Percentiles rank a stretch among this genome's conserved stretches.
Conservation (phyloP, 2,113 vertebrate species). For the Paradoxurus hermaphroditus region DNA sequence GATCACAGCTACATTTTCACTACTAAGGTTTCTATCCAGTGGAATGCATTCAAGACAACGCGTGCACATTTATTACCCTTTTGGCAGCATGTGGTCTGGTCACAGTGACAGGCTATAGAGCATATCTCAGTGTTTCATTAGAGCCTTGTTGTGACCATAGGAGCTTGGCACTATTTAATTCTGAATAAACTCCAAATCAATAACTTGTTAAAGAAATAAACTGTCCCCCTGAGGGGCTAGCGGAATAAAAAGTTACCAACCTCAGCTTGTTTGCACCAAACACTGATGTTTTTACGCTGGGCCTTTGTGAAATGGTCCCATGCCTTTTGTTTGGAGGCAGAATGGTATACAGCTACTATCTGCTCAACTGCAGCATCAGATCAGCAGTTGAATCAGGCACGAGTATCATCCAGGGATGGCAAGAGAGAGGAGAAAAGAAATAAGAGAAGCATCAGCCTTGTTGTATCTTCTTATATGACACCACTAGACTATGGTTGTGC, state of each 20-base stretch:
- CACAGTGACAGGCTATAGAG: conserved; percentile 46
- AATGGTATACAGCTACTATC: conserved; percentile 99
- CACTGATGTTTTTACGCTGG: conserved; percentile 99
- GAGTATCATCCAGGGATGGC: conserved; percentile 88
- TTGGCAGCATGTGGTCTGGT: conserved; percentile 56
- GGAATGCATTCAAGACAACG: conserved; percentile 26
- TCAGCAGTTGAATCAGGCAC: conserved; percentile 84
- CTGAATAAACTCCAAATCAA: conserved; percentile 77
- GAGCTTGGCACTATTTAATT: conserved; percentile 70
- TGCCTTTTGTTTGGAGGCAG: conserved; percentile 99
- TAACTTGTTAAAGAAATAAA: conserved; percentile 79
- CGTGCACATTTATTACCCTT: conserved; percentile 65
- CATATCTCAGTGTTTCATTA: conserved; percentile 73
- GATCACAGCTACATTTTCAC: not conserved
- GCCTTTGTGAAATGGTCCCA: conserved; percentile 99
- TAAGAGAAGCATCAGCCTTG: conserved; percentile 91
- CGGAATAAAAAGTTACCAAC: conserved; percentile 88
- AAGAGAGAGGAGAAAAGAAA: conserved; percentile 92
- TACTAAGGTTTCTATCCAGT: not conserved
- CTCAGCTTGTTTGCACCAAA: conserved; percentile 99
- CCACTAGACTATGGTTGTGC: conserved; percentile 46
- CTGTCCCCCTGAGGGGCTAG: conserved; percentile 59
- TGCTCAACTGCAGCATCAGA: conserved; percentile 94
- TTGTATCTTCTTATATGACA: conserved; percentile 69
- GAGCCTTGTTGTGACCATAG: conserved; percentile 58